Conservation (phyloP, 2,113 vertebrate species). For the Microtus montanus region DNA sequence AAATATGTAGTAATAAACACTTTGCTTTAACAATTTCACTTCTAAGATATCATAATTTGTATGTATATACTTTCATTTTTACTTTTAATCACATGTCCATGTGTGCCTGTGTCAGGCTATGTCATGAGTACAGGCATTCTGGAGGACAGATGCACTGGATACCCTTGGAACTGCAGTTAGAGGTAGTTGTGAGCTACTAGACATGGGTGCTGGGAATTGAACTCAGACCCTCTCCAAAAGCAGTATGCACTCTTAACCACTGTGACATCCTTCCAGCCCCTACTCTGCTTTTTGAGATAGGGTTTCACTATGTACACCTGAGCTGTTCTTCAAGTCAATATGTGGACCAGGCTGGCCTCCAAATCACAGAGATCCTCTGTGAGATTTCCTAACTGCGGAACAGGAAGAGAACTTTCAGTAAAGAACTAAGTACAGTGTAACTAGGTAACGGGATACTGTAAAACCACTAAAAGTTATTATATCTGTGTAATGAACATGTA, state of each 20-base stretch:
- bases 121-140: no score
- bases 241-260: not conserved
- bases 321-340: not conserved
- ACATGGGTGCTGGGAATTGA: not conserved
- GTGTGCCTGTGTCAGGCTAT: not conserved
- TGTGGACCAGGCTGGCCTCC: not conserved
- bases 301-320: not conserved
- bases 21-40: constrained; percentile 5
- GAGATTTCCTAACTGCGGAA: not conserved
- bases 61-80: not conserved
- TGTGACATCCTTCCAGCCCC: not conserved
- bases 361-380: not conserved
- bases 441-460: not conserved
- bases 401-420: not conserved
- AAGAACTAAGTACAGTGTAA: not conserved
- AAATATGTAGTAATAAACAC: not conserved
- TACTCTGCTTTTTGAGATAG: not conserved
- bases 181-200: not conserved
- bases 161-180: not conserved
- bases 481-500: not conserved
- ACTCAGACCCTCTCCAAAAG: not conserved
- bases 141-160: no score
- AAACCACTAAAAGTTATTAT: not conserved
- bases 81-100: not conserved
- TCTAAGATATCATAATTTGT: constrained; percentile 20